Evolutionary conservation across 2,888 invertebrate genomes (phyloP), one percentile per base, ranked within the genome.

Genomic region (Sipha maydis): DNA sequence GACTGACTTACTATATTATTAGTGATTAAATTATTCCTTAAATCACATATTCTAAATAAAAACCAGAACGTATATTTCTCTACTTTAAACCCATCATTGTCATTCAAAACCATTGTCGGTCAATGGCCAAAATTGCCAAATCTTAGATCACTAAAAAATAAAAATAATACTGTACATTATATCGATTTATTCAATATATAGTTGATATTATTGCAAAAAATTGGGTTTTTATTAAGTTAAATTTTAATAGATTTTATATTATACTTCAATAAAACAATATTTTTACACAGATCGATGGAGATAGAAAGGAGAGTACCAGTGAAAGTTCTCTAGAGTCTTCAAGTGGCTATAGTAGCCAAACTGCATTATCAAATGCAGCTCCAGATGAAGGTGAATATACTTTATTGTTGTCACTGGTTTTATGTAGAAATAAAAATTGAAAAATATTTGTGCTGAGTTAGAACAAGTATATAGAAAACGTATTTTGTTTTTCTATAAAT

Each of bases 261-360:
- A 34, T 31, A 48, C 34, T 31, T 4, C 0, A 73, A 54, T 75
- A 11, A 75, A 34, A 48, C 9, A 25, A 61, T 75, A 38, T 38
- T 41, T 34, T 78, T 69, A 17, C 90, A 38, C 89, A 92, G 92
- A 90, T 91, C 89, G 92, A 92, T 90, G 90, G 90, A n/a, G 91
- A 91, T 25, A 92, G 92, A 90, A 92, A 92, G 85, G 92, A 92
- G 89, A 94, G 95, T 91, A 95, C 94, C 91, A 95, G 95, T 90
- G 95, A 95, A 91, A 95, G 95, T 28, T 95, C 95, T 0, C 92
- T 95, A 83, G 95, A 95, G 90, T 95, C 95, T 0, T 95, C 95
- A 54, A 95, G 95, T 90, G 95, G 95, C 0, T 96, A 96, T 91
- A 95, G 95, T 77, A 96, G 95, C 91, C 96, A 96, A 91, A 95